Percentiles rank a stretch among this genome's conserved stretches.
phyloP scores from a whole-genome alignment of 2,888 invertebrate species.

The Agrotis ipsilon region DNA sequence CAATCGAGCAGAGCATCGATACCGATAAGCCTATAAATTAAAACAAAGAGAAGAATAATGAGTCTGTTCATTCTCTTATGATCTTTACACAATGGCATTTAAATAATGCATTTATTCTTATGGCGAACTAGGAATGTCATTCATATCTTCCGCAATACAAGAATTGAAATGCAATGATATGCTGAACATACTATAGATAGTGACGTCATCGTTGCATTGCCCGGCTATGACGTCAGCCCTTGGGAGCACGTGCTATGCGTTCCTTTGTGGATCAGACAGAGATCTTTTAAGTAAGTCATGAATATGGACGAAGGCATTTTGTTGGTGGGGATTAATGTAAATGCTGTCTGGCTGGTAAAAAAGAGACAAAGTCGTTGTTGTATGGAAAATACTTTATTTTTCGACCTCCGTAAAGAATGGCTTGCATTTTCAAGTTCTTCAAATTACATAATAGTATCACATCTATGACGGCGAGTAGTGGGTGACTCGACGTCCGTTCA shows the following conservation, averaged over 20 bases:
- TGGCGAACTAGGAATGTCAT: constrained; percentile 3
- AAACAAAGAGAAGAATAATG: background rate
- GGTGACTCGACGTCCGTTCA: too few relatives aligned
- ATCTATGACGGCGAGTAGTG: too few relatives aligned
- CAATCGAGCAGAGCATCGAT: too few relatives aligned
- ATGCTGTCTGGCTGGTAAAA: background rate
- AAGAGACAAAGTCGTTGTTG: background rate
- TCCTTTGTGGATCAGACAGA: constrained; percentile 3
- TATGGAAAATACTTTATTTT: background rate
- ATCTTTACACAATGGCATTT: too few relatives aligned
- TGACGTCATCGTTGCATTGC: constrained; percentile 64
- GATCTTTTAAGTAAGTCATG: constrained; percentile 9
- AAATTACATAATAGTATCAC: background rate
- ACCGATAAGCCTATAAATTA: background rate
- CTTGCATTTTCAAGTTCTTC: background rate
- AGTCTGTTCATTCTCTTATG: too few relatives aligned
- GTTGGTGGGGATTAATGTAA: too few relatives aligned
- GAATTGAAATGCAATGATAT: constrained; percentile 23
- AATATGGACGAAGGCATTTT: constrained; percentile 23
- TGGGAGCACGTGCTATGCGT: constrained; percentile 21
- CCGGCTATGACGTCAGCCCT: constrained; percentile 62
- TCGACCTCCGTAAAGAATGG: background rate
- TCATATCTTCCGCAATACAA: constrained; percentile 22
- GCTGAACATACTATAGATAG: background rate
- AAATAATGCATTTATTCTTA: background rate